A percentile compares a stretch with the other conserved stretches of the same genome.
phyloP scores from a whole-genome alignment of 2,888 invertebrate genomes.

The Eudemis profundana region DNA sequence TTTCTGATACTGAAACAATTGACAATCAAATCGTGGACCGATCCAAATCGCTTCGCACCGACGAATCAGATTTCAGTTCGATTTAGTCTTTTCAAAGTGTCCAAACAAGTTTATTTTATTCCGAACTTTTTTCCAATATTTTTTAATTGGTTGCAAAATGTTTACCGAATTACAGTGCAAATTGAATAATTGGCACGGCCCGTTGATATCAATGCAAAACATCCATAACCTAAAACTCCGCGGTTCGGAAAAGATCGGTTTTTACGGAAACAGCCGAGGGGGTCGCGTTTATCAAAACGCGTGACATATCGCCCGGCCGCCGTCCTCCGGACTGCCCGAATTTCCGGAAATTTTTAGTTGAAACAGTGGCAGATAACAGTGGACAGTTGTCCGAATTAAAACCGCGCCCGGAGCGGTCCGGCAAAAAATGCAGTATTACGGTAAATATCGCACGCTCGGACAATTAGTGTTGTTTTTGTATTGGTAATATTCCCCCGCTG shows the following conservation, averaged over 20 bases:
- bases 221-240: neutral
- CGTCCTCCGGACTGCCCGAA: conserved; percentile 51
- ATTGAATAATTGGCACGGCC: conserved; percentile 15
- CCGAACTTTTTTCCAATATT: conserved; percentile 6
- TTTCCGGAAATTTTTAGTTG: conserved; percentile 57
- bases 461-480: conserved; percentile 38
- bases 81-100: conserved; percentile 14
- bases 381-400: conserved; percentile 62
- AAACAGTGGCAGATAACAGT: conserved; percentile 60
- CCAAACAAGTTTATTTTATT: conserved; percentile 10
- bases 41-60: conserved; percentile 10
- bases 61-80: conserved; percentile 2
- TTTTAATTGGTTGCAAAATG: conserved; percentile 23
- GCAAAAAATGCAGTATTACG: conserved; percentile 53
- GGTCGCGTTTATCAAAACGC: conserved; percentile 62
- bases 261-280: conserved; percentile 51
- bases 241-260: conserved; percentile 1
- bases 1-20: conserved; percentile 27
- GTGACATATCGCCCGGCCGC: conserved; percentile 62
- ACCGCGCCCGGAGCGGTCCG: conserved; percentile 55
- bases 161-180: conserved; percentile 7
- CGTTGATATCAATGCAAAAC: conserved; percentile 1
- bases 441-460: conserved; percentile 39
- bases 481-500: conserved; percentile 32
- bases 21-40: conserved; percentile 27